Evolutionary conservation across 2,888 invertebrate genomes (phyloP), one percentile per base, ranked within the genome.

Genomic region (Cataglyphis altisquamis): DNA sequence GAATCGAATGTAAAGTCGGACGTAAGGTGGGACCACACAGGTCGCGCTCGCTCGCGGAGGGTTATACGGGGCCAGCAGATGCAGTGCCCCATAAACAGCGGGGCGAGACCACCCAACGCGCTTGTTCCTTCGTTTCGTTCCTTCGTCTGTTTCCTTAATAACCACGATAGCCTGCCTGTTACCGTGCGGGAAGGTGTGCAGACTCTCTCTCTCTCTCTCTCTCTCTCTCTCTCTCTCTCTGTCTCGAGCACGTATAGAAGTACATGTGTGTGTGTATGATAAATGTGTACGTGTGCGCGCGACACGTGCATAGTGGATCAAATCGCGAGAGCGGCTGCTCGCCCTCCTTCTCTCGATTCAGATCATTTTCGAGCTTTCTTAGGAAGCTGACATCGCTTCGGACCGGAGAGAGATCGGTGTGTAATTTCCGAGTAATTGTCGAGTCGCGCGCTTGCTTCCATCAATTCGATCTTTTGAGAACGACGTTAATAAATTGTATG

Each of bases 11-110:
- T 93, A 90, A 92, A 93, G 93, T 92, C 92, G 91, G 92, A 91
- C 92, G 90, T 89, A 90, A 92, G 91, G 91, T 86, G 92, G 89
- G 93, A 93, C 94, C 94, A 94, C 94, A 94, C 94, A 94, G 90
- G 92, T 89, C 91, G 94, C 48, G 74, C 62, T 84, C 87, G 88
- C 89, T 84, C 87, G 88, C 89, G 90, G 90, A 90, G 91, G 92
- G 92, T 92, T 91, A 92, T 92, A 92, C 91, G 91, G 92, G 93
- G 91, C 91, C 91, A 92, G 92, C 92, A 92, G 92, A 92, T 93
- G 93, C 92, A 92, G 92, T 93, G 94, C 93, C 92, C 94, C 94
- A 94, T 94, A 94, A 94, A 94, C 93, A 94, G 94, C 93, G 91
- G 92, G 91, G 88, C 90, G 88, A 91, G 94, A 94, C 94, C 94